Conservation (phyloP, 2,113 vertebrate species). For the Alaudala cheleensis region DNA sequence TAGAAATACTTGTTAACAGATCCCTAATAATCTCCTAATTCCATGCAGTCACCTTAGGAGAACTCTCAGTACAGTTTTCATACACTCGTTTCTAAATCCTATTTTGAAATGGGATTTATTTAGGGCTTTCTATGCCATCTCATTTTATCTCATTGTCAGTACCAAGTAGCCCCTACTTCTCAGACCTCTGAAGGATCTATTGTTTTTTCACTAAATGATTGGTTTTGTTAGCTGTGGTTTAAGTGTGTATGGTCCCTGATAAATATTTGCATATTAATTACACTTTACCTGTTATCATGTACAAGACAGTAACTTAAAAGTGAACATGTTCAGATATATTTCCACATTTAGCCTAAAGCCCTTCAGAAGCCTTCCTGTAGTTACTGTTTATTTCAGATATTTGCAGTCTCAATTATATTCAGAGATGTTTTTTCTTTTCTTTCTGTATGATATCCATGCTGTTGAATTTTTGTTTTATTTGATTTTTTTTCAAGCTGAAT, state of each 20-base stretch:
- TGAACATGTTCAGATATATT: neutral
- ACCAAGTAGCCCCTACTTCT: neutral
- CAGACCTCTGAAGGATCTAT: neutral
- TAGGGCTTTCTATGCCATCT: neutral
- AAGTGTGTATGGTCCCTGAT: neutral
- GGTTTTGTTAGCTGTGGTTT: neutral
- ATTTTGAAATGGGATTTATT: neutral
- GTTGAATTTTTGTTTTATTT: neutral
- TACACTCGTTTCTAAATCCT: neutral
- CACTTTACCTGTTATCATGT: neutral
- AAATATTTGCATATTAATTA: neutral
- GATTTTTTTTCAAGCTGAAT: neutral
- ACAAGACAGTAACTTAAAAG: neutral
- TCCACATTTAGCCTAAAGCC: neutral
- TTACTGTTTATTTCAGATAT: neutral
- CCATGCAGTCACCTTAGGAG: neutral
- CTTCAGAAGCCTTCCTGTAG: neutral
- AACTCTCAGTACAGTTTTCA: neutral
- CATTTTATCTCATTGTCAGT: neutral
- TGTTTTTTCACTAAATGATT: neutral
- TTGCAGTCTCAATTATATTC: neutral
- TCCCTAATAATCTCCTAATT: neutral
- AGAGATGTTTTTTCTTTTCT: neutral
- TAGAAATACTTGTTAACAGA: neutral
- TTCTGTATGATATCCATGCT: fast-evolving